Base-by-base conservation (phyloP, 2,113 vertebrate genomes). In the Pseudolaguvia tuberculata region DNA sequence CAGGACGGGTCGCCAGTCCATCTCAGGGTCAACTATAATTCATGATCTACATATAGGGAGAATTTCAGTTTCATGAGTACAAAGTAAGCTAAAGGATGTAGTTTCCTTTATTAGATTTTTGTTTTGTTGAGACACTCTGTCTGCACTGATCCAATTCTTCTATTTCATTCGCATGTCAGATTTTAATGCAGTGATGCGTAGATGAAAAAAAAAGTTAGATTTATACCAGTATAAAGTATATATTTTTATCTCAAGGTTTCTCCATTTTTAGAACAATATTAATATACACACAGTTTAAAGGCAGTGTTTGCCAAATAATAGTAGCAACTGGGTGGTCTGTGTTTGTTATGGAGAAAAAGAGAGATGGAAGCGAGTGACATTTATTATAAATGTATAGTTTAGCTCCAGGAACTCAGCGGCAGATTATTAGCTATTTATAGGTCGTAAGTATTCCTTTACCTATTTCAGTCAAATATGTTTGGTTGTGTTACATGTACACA, bases 1-100 rank as follows among this genome's bases (percentile, higher is more conserved):
- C n/a, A n/a, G n/a, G n/a, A n/a, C n/a, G n/a, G n/a, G n/a, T n/a
- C n/a, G n/a, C n/a, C n/a, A n/a, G n/a, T n/a, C n/a, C n/a, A n/a
- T n/a, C n/a, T n/a, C n/a, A 89, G 89, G 89, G 88, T 86, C 86
- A 88, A 78, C 59, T 80, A 84, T 87, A 84, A 85, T 61, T 75
- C 82, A 82, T 83, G 85, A 88, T 87, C 78, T 79, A 72, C 84
- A 80, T 85, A 74, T 82, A 85, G 84, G 58, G 80, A 78, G 77
- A 21, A 76, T 76, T 79, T 56, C 48, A 67, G 70, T 74, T 61
- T 79, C 68, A 25, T 59, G 31, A 25, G 62, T 25, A 23, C 31
- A 29, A 4, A 50, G 21, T 20, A 68, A n/a, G 25, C 42, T 48
- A 20, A 29, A 7, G 18, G 58, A 29, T 1, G 29, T 8, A 17